A percentile compares a stretch with the other conserved stretches of the same genome.
phyloP scores from a whole-genome alignment of 2,888 invertebrate genomes.

The Syrphus vitripennis region DNA sequence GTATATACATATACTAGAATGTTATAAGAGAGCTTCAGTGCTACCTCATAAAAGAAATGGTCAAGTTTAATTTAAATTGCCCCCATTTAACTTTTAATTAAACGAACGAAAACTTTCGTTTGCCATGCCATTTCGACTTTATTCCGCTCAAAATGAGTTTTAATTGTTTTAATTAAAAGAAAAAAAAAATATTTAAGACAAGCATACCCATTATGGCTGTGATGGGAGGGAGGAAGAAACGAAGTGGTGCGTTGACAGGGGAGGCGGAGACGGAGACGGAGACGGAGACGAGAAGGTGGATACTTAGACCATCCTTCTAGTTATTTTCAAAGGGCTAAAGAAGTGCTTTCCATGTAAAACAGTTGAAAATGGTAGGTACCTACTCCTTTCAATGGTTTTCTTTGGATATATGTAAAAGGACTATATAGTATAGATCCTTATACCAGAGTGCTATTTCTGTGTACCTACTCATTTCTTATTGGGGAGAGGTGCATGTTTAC shows the following conservation, averaged over 20 bases:
- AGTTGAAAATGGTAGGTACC: constrained; percentile 31
- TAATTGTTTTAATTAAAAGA: constrained; percentile 69
- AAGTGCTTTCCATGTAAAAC: constrained; percentile 47
- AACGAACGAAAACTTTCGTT: constrained; percentile 67
- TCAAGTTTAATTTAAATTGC: constrained; percentile 71
- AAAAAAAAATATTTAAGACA: constrained; percentile 35
- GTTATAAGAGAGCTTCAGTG: constrained; percentile 5
- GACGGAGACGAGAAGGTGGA: not conserved
- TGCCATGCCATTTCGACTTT: constrained; percentile 64
- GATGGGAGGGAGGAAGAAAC: not conserved
- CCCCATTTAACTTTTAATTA: constrained; percentile 70
- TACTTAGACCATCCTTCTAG: not conserved
- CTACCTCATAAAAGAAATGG: constrained; percentile 68
- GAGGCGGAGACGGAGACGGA: no score
- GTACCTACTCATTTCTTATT: not conserved
- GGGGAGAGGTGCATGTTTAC: not conserved
- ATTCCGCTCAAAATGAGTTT: constrained; percentile 70
- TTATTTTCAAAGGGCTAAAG: not conserved
- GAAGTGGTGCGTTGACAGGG: not conserved
- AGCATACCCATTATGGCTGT: not conserved
- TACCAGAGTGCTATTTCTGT: not conserved
- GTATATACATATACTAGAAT: not conserved
- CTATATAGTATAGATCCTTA: constrained; percentile 4
- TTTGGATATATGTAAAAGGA: not conserved
- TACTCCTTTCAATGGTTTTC: not conserved